Evolutionary conservation across 2,797 vertebrate species (phyloP), one percentile per base, ranked within the genome.

Genomic region (Hoplostethus atlanticus): DNA sequence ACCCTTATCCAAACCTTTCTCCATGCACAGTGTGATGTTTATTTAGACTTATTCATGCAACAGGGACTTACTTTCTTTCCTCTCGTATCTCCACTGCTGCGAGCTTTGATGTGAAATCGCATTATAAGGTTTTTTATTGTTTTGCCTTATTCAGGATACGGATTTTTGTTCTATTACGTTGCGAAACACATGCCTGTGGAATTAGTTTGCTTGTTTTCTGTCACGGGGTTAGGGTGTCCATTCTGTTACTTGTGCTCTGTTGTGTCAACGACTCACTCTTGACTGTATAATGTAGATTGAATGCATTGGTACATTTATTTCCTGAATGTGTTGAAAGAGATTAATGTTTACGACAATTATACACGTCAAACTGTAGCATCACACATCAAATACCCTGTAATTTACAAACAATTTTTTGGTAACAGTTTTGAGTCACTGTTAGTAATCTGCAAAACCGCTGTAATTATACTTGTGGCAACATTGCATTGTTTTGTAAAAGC

Each of bases 331-430:
- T 88, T 77, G 77, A 84, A 73, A 64, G 80, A 80, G 76, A 80
- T 87, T 67, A 84, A 79, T 82, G 86, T 93, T 92, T 84, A 87
- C 79, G 64, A 85, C 28, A n/a, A 77, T 71, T 76, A 52, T 73
- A 87, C 85, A 89, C 84, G 68, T 87, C 61, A 36, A 91, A 92
- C 87, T 89, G 91, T 93, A 93, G 91, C 91, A 93, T 89, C 81
- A 74, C 65, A 21, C 16, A 11, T 48, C 9, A 8, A 51, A 52
- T n/a, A 64, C 17, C 17, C 21, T 72, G 60, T 60, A 52, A 71
- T 74, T 86, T 84, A 83, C 66, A 67, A 67, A 70, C 54, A 52
- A 66, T 21, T 21, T 77, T 68, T 65, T 5, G 5, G 51, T 17
- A 68, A 61, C 11, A 3, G 6, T 58, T 71, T 54, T 2, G 15